Conservation (phyloP, 2,888 invertebrate genomes). For the Eucera pruinosa region DNA sequence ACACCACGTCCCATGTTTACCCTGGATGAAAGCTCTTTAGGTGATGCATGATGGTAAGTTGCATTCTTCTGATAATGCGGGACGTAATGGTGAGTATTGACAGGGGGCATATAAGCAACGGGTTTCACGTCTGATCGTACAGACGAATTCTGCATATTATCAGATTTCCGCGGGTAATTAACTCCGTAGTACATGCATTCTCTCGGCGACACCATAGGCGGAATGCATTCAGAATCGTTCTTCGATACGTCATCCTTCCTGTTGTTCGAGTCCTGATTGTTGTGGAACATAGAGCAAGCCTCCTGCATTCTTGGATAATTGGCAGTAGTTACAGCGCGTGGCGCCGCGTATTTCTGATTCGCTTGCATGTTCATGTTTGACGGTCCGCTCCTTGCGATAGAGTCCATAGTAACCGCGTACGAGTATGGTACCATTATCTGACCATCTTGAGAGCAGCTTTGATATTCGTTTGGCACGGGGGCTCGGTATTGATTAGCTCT, state of each 20-base stretch:
- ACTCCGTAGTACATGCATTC: constrained; percentile 63
- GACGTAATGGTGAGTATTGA: constrained; percentile 24
- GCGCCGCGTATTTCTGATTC: constrained; percentile 37
- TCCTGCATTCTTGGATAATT: constrained; percentile 45
- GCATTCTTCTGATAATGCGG: constrained; percentile 38
- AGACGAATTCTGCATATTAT: constrained; percentile 19
- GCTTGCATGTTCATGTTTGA: constrained; percentile 31
- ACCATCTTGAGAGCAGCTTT: constrained; percentile 37
- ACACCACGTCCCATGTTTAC: constrained; percentile 10
- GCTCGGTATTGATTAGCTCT: constrained; percentile 46
- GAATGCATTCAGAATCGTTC: constrained; percentile 45
- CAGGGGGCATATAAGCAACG: constrained; percentile 1
- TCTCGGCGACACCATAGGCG: constrained; percentile 66
- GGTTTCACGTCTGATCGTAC: constrained; percentile 29
- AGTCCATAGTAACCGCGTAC: constrained; percentile 45
- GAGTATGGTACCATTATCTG: constrained; percentile 39
- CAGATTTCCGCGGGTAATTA: constrained; percentile 35
- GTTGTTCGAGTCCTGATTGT: constrained; percentile 27
- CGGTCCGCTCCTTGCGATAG: constrained; percentile 6
- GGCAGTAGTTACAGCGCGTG: constrained; percentile 8
- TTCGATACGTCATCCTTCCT: constrained; percentile 40
- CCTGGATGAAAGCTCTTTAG: constrained; percentile 36
- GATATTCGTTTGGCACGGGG: constrained; percentile 42
- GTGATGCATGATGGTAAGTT: constrained; percentile 4
- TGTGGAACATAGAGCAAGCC: constrained; percentile 10